Conservation (phyloP, 2,888 invertebrate species). For the Myopa testacea region DNA sequence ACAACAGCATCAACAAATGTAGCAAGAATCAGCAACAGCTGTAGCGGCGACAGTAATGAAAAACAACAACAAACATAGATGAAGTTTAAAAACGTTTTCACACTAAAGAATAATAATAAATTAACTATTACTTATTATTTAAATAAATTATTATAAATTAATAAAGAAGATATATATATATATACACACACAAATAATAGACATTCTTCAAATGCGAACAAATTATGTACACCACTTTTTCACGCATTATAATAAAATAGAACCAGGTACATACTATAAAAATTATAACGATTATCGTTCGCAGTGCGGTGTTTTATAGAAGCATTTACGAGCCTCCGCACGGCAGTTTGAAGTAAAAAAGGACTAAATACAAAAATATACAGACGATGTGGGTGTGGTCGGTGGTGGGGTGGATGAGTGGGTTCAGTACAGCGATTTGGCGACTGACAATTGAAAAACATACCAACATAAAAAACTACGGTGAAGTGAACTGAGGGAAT, state of each 20-base stretch:
- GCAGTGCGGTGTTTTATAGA: constrained; percentile 1
- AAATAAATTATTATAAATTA: constrained; percentile 39
- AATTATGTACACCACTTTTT: neutral
- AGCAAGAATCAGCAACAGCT: constrained; percentile 42
- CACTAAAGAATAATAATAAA: constrained; percentile 43
- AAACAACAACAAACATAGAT: constrained; percentile 52
- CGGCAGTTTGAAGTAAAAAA: neutral
- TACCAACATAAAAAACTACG: too few species aligned
- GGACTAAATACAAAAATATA: neutral
- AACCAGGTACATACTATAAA: neutral
- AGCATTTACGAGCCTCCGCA: neutral
- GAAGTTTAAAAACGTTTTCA: constrained; percentile 51
- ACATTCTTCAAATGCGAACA: constrained; percentile 27
- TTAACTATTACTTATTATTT: constrained; percentile 42
- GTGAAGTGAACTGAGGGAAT: neutral
- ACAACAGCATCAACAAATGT: constrained; percentile 39
- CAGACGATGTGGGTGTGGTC: too few species aligned
- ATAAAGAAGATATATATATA: constrained; percentile 35
- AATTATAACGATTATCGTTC: neutral
- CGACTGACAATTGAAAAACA: neutral
- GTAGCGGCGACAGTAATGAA: constrained; percentile 45
- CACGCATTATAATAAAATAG: neutral
- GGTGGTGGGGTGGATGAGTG: neutral
- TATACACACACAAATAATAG: constrained; percentile 29
- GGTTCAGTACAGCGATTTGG: neutral